These are phyloP conservation scores for Zaprionus kolodkinae DNA, from an alignment of 1,140 invertebrate species.

Conservation along the genomic window DNA sequence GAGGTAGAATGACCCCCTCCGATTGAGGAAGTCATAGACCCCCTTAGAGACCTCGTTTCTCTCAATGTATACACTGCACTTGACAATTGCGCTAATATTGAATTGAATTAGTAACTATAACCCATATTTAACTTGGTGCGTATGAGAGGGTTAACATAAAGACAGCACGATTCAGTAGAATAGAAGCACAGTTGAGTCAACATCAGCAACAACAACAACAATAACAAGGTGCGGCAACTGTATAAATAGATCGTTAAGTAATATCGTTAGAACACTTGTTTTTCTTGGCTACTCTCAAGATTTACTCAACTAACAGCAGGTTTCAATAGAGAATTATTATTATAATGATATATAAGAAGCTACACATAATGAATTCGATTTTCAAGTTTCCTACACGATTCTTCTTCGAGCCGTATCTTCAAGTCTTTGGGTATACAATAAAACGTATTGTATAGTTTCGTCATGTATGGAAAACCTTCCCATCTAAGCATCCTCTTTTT, in stretches of 20 bases:
- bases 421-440: neutral
- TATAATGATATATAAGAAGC: neutral
- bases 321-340: neutral
- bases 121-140: slow-evolving; percentile 29
- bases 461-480: neutral
- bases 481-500: neutral
- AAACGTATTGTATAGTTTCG: neutral
- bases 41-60: slow-evolving; percentile 13
- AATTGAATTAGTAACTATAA: neutral
- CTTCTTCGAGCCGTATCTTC: neutral
- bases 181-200: slow-evolving; percentile 37
- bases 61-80: slow-evolving; percentile 13
- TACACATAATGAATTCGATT: neutral
- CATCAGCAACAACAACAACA: slow-evolving; percentile 18
- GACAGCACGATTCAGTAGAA: slow-evolving; percentile 13
- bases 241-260: slow-evolving; percentile 12
- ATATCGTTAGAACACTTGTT: slow-evolving; percentile 1
- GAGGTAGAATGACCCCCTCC: slow-evolving; percentile 14
- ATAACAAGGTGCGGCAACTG: neutral
- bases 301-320: slow-evolving; percentile 1
- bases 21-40: slow-evolving; percentile 29
- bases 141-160: slow-evolving; percentile 7
- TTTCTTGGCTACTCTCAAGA: neutral
- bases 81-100: slow-evolving; percentile 2
- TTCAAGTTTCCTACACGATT: neutral